Conservation (phyloP, 2,113 vertebrate genomes). For the Chloropsis hardwickii region DNA sequence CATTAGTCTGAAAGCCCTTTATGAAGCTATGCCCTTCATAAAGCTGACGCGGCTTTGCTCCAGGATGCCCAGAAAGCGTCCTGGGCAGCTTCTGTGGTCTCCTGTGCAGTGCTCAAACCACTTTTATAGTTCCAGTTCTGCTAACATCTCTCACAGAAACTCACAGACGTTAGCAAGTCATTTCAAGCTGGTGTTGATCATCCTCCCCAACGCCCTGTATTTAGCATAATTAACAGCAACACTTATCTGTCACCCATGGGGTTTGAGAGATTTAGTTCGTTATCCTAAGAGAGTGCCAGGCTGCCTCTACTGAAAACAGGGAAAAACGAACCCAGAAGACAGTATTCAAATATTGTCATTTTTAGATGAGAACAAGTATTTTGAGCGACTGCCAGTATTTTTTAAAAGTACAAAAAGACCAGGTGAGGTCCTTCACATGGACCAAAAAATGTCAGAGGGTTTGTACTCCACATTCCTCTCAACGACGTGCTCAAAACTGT, state of each 20-base stretch:
- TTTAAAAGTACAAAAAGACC: neutral
- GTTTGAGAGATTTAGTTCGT: neutral
- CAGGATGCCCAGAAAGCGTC: neutral
- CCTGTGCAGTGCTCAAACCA: neutral
- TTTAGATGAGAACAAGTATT: neutral
- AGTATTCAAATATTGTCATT: neutral
- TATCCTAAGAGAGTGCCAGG: neutral
- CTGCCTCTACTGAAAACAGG: neutral
- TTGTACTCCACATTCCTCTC: accelerated
- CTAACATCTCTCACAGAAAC: neutral
- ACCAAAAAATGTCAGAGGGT: neutral
- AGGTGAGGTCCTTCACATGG: neutral
- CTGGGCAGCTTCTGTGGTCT: neutral
- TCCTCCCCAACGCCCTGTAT: accelerated
- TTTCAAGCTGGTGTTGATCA: neutral
- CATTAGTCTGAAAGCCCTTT: neutral
- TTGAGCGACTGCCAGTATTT: neutral
- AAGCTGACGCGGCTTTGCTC: neutral
- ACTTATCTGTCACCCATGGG: neutral
- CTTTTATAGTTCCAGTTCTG: neutral
- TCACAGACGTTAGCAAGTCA: neutral
- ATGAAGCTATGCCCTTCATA: neutral
- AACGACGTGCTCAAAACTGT: neutral
- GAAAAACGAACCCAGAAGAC: neutral
- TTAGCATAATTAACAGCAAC: neutral